A percentile compares a stretch with the other conserved stretches of the same genome.
These are phyloP conservation scores for Aphelenchoides fujianensis DNA, from an alignment of 1,140 invertebrate species.

Conservation along the genomic window DNA sequence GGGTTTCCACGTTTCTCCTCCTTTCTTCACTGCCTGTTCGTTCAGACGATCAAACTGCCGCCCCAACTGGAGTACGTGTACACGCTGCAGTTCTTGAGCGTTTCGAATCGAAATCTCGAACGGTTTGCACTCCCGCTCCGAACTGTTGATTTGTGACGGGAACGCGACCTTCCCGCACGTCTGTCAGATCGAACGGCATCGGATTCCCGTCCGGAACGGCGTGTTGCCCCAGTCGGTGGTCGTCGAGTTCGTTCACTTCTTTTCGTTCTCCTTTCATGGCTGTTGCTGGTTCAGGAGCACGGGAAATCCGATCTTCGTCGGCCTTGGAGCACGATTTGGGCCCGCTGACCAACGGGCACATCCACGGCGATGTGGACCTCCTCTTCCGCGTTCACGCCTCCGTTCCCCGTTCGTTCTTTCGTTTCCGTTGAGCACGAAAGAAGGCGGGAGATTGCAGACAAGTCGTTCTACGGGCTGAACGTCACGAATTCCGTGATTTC, in stretches of 20 bases:
- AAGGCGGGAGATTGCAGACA: slow-evolving; percentile 43
- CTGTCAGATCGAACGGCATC: slow-evolving; percentile 44
- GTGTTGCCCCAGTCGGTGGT: slow-evolving; percentile 56
- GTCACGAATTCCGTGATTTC: slow-evolving; percentile 81
- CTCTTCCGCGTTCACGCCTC: slow-evolving; percentile 57
- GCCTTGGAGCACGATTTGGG: slow-evolving; percentile 48
- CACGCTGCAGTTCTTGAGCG: slow-evolving; percentile 56
- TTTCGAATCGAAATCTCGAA: slow-evolving; percentile 45
- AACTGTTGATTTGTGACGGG: slow-evolving; percentile 56
- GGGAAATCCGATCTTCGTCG: slow-evolving; percentile 57
- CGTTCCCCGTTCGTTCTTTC: slow-evolving; percentile 42
- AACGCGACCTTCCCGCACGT: slow-evolving; percentile 38
- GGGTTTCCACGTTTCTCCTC: not conserved
- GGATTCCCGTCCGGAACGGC: slow-evolving; percentile 55
- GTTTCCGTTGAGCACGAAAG: not conserved
- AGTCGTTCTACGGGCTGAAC: slow-evolving; percentile 73
- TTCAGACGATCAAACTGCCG: slow-evolving; percentile 49
- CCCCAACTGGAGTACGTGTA: slow-evolving; percentile 54
- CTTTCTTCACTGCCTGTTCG: not conserved
- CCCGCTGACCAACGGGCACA: slow-evolving; percentile 22
- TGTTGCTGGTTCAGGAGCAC: slow-evolving; percentile 45
- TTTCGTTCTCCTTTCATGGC: too few relatives aligned
- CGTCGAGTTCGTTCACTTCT: slow-evolving; percentile 29
- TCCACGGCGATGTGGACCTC: slow-evolving; percentile 54
- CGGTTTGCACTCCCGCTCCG: slow-evolving; percentile 28